A percentile compares a stretch with the other conserved stretches of the same genome.
Conservation (phyloP, 2,888 invertebrate genomes). For the Mellilla xanthometata region DNA sequence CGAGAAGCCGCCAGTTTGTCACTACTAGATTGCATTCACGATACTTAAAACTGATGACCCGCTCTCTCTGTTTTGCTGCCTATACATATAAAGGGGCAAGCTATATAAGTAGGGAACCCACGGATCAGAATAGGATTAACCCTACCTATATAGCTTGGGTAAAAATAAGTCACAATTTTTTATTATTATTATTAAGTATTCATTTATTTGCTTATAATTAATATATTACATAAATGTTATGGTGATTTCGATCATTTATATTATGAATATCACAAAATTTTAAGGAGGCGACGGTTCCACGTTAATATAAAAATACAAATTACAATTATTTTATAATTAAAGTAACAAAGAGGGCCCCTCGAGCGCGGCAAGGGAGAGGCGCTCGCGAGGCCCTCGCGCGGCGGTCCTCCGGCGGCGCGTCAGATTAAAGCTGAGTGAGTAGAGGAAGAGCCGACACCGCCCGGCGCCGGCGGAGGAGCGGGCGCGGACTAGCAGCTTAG, state of each 20-base stretch:
- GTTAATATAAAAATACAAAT: slow-evolving; percentile 63
- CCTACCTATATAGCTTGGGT: too few species aligned
- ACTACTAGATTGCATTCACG: too few species aligned
- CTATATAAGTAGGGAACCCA: too few species aligned
- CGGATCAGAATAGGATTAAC: too few species aligned
- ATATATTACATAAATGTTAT: slow-evolving; percentile 73
- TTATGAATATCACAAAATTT: slow-evolving; percentile 80
- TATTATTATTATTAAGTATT: slow-evolving; percentile 58
- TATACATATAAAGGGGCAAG: too few species aligned
- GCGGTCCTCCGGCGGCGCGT: slow-evolving; percentile 79
- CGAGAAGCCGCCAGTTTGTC: too few species aligned
- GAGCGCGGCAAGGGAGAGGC: slow-evolving; percentile 69
- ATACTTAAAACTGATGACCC: too few species aligned
- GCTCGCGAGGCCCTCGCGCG: slow-evolving; percentile 72
- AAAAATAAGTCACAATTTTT: slow-evolving; percentile 28
- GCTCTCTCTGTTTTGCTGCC: too few species aligned
- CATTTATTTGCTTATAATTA: slow-evolving; percentile 63
- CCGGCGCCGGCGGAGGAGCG: slow-evolving; percentile 80
- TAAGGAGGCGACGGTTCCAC: slow-evolving; percentile 76
- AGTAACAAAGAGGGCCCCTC: slow-evolving; percentile 57
- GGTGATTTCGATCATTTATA: slow-evolving; percentile 76
- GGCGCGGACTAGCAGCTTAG: slow-evolving; percentile 71
- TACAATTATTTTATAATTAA: slow-evolving; percentile 37
- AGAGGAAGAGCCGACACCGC: slow-evolving; percentile 77
- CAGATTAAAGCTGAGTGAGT: slow-evolving; percentile 70